phyloP scores from a whole-genome alignment of 23 tunicate species.

The Corella eumyota region DNA sequence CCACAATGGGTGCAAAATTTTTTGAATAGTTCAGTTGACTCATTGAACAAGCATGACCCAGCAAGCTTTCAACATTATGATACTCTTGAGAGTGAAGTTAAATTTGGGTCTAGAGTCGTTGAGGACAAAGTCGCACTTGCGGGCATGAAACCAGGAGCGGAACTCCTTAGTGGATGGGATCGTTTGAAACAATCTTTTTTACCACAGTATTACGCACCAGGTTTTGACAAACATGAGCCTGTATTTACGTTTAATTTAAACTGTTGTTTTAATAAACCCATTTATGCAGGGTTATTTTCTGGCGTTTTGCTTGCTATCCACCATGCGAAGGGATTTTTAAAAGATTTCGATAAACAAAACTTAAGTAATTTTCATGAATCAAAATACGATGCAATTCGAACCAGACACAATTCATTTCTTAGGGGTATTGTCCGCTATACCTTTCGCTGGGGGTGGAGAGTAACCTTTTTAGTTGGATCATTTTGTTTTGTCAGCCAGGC shows the following conservation, averaged over 20 bases:
- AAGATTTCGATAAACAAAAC: conserved; percentile 19
- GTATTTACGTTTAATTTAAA: conserved; percentile 20
- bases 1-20: neutral
- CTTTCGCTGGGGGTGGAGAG: conserved; percentile 62
- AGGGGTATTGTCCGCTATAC: conserved; percentile 24
- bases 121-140: conserved; percentile 8
- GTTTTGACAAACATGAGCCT: conserved; percentile 6
- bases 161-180: conserved; percentile 14
- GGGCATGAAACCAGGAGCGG: conserved; percentile 28
- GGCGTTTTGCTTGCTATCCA: conserved; percentile 20
- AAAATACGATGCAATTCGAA: conserved; percentile 7
- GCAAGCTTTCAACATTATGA: neutral
- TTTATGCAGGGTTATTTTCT: neutral
- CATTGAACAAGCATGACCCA: neutral
- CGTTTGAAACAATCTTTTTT: conserved; percentile 52
- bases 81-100: conserved; percentile 9
- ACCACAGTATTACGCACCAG: conserved; percentile 12
- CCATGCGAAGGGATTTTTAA: conserved; percentile 19
- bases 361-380: conserved; percentile 11
- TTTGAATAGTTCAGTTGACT: neutral
- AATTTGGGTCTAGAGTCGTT: neutral
- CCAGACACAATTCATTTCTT: conserved; percentile 14
- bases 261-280: neutral
- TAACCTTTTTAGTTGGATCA: conserved; percentile 18
- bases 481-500: conserved; percentile 36